A percentile compares a stretch with the other conserved stretches of the same genome.
phyloP scores from a whole-genome alignment of 1,140 invertebrate genomes.

The Ptiloglossa arizonensis region DNA sequence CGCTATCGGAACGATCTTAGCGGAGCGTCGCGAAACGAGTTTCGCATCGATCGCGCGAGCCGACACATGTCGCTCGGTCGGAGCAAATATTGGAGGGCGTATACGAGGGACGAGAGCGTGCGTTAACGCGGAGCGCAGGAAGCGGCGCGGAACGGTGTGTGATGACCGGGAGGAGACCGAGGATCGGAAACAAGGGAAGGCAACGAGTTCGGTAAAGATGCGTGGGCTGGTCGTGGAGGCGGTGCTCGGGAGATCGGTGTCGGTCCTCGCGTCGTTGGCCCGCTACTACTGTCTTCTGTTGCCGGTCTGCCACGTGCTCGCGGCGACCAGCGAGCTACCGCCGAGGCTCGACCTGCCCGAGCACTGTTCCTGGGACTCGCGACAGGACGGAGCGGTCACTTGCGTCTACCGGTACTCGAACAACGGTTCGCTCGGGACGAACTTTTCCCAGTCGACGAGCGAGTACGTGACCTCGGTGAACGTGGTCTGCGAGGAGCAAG shows the following conservation, averaged over 20 bases:
- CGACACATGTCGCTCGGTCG: constrained; percentile 29
- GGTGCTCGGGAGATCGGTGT: constrained; percentile 57
- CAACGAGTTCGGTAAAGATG: constrained; percentile 68
- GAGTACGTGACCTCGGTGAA: constrained; percentile 91
- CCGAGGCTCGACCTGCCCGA: constrained; percentile 91
- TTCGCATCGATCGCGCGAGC: constrained; percentile 14
- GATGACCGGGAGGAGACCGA: constrained; percentile 44
- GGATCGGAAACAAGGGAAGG: constrained; percentile 52
- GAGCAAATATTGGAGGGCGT: constrained; percentile 42
- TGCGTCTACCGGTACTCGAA: constrained; percentile 89
- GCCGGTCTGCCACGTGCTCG: constrained; percentile 70
- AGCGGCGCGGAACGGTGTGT: constrained; percentile 7
- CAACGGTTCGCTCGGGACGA: constrained; percentile 92
- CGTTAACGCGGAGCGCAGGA: neutral
- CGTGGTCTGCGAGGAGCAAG: constrained; percentile 86
- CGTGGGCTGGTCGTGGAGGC: constrained; percentile 59
- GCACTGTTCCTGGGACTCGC: constrained; percentile 88
- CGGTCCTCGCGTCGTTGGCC: constrained; percentile 61
- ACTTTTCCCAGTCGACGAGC: constrained; percentile 92
- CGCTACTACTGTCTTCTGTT: constrained; percentile 62
- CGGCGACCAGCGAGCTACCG: constrained; percentile 82
- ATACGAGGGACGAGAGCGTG: constrained; percentile 29
- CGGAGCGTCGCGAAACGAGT: neutral
- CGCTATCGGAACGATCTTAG: neutral
- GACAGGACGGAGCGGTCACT: constrained; percentile 88